Base-by-base conservation (phyloP, 2,797 vertebrate species). In the Lutjanus argentimaculatus region DNA sequence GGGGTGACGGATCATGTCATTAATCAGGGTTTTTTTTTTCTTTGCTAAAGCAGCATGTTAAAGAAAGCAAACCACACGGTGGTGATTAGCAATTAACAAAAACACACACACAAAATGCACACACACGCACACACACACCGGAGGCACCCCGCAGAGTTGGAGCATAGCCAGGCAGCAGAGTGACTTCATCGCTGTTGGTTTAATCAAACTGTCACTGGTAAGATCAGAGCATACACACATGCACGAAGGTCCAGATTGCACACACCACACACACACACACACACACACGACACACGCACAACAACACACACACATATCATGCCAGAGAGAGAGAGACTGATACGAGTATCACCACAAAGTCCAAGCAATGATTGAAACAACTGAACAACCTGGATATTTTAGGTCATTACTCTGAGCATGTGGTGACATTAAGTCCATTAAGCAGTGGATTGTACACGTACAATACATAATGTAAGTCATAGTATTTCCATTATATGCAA, bases 81-180 rank as follows among this genome's bases (percentile, higher is more conserved):
- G 86, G 89, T 93, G 93, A 93, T 93, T 92, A 94, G 86, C 91
- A 89, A 88, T 92, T 90, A 88, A 88, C 82, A 89, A 79, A 86
- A 51, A 36, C 56, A 56, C 30, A 67, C 64, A 57, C 21, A 53
- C 21, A 57, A 66, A 72, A 64, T 58, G 77, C 59, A 69, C 40
- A 67, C 36, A 57, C 75, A 75, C 42, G 61, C 64, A 76, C 65
- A 68, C 64, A 72, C 73, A 80, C 40, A 62, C 63, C 3, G 7
- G 71, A 73, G 84, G 86, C 80, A 78, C 72, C 90, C 88, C 58
- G 67, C 55, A 80, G 91, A 88, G 88, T 51, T 91, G 86, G 81
- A 90, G 78, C 70, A 61, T 51, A 86, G 88, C 88, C 92, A 91
- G 77, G 67, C 80, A 55, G 71, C 75, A 77, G 77, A 89, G 72